Evolutionary conservation across 2,113 vertebrate genomes (phyloP).

Genomic region (Antechinus stuartii): DNA sequence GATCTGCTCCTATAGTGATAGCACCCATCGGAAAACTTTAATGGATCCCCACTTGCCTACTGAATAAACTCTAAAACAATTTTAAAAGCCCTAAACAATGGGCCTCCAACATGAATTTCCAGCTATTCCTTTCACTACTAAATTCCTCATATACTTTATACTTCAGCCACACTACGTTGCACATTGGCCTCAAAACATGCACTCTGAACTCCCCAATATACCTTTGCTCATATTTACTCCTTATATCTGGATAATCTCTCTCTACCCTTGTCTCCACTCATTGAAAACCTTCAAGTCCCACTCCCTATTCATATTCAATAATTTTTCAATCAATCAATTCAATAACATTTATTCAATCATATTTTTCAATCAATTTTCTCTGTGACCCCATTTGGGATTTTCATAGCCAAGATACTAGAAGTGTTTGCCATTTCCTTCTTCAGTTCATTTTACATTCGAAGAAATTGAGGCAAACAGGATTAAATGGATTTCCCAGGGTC

Average conservation of each 20-base stretch:
- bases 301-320: not conserved
- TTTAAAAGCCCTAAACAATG: not conserved
- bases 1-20: not conserved
- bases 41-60: not conserved
- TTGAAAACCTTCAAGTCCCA: not conserved
- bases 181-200: not conserved
- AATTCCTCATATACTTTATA: not conserved
- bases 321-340: not conserved
- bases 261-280: not conserved
- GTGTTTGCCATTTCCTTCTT: not conserved
- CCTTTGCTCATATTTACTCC: not conserved
- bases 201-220: not conserved
- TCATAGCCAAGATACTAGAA: not conserved
- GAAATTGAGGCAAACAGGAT: not conserved
- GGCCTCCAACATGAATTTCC: not conserved
- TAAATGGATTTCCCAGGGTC: not conserved
- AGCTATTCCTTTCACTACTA: not conserved
- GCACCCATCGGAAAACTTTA: not conserved
- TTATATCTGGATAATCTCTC: not conserved
- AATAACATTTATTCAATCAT: not conserved
- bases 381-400: not conserved
- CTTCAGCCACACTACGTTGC: not conserved
- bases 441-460: not conserved
- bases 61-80: not conserved
- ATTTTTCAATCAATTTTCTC: not conserved